Conservation (phyloP, 2,888 invertebrate genomes). For the Halictus quadricinctus region DNA sequence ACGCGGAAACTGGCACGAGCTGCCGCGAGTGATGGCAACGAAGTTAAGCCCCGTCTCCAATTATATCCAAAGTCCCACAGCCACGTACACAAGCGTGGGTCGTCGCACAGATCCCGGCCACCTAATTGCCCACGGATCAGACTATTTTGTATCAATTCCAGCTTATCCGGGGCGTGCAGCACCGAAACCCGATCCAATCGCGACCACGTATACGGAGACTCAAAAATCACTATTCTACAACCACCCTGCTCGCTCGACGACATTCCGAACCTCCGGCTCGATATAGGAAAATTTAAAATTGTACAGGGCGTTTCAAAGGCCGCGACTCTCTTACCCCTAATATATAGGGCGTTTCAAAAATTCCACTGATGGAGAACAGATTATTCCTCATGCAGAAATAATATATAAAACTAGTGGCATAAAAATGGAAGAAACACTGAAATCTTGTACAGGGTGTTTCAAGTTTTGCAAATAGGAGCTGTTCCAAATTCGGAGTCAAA, state of each 20-base stretch:
- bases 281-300: background rate
- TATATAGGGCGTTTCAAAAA: background rate
- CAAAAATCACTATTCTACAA: background rate
- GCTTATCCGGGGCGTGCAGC: background rate
- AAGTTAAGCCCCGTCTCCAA: constrained; percentile 66
- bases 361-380: too few species aligned
- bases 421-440: too few species aligned
- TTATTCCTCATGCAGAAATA: too few species aligned
- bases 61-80: constrained; percentile 58
- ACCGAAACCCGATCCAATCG: constrained; percentile 16
- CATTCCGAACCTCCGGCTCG: background rate
- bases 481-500: background rate
- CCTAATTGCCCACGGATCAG: constrained; percentile 29
- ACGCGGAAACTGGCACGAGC: constrained; percentile 18
- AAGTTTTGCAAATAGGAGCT: too few species aligned
- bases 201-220: background rate
- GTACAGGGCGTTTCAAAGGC: background rate
- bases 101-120: background rate
- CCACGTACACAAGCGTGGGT: constrained; percentile 1
- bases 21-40: constrained; percentile 33
- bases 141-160: constrained; percentile 24
- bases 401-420: too few species aligned
- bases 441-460: too few species aligned
- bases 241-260: background rate
- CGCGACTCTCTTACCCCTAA: accelerated